Conservation (phyloP, 2,113 vertebrate species). For the Steatornis caripensis region DNA sequence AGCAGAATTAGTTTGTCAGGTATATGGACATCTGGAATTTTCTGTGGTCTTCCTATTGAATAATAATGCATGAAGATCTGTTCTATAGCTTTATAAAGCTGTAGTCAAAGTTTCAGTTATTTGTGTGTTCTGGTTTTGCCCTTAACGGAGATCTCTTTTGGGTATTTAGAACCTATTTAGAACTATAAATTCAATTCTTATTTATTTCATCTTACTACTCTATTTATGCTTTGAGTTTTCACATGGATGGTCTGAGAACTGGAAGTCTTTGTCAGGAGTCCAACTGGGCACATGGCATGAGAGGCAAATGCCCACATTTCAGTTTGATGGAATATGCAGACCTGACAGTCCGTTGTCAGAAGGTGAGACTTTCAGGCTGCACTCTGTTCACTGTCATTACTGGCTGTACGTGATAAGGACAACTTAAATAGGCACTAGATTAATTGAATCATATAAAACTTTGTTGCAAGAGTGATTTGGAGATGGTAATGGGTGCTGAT, state of each 20-base stretch:
- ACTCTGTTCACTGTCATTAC: background rate
- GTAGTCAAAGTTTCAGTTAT: background rate
- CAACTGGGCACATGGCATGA: background rate
- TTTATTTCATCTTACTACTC: background rate
- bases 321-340: background rate
- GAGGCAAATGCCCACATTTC: background rate
- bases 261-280: background rate
- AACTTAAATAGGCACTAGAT: background rate
- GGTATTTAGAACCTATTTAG: background rate
- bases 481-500: background rate
- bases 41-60: background rate
- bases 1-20: background rate
- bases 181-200: background rate
- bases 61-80: background rate
- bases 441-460: background rate
- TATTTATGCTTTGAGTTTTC: background rate
- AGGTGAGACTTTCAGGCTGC: background rate
- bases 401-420: fast-evolving
- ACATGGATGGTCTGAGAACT: background rate
- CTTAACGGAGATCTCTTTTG: background rate
- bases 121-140: background rate
- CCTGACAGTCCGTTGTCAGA: background rate
- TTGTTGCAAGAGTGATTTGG: background rate
- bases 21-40: background rate
- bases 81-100: background rate